A percentile compares a stretch with the other conserved stretches of the same genome.
phyloP scores from a whole-genome alignment of 2,888 invertebrate genomes.

The Orchesellides sinensis region DNA sequence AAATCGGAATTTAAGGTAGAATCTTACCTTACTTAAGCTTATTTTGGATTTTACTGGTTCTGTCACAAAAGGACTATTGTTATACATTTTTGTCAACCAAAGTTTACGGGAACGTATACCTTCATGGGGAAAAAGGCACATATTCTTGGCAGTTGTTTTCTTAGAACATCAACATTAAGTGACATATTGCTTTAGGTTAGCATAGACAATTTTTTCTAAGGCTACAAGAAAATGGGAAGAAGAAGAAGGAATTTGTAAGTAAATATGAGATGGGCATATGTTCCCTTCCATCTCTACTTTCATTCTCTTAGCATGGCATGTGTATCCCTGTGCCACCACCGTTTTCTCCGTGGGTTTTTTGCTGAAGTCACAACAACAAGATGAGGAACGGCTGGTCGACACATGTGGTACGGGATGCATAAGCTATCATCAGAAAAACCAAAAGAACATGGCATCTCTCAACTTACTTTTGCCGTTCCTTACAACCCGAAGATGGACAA shows the following conservation, averaged over 20 bases:
- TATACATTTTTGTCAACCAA: no score
- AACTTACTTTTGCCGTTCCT: slow-evolving; percentile 13
- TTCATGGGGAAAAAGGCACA: slow-evolving; percentile 9
- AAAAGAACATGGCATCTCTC: slow-evolving; percentile 44
- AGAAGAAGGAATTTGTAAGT: slow-evolving; percentile 52
- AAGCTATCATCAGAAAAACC: slow-evolving; percentile 56
- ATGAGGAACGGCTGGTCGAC: slow-evolving; percentile 61
- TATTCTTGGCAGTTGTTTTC: slow-evolving; percentile 37
- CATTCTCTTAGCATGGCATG: slow-evolving; percentile 30
- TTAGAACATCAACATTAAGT: slow-evolving; percentile 59
- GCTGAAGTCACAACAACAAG: slow-evolving; percentile 44
- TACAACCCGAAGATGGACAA: not conserved
- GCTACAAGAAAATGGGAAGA: not conserved
- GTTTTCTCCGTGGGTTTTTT: slow-evolving; percentile 24
- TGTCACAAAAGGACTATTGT: no score
- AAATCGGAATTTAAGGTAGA: no score
- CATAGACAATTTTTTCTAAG: not conserved
- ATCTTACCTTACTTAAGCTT: no score
- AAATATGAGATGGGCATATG: slow-evolving; percentile 61
- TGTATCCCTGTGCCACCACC: slow-evolving; percentile 25
- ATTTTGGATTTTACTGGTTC: no score
- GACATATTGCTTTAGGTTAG: slow-evolving; percentile 38
- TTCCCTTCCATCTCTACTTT: slow-evolving; percentile 42
- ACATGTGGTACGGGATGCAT: slow-evolving; percentile 56
- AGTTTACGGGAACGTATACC: no score